Evolutionary conservation across 2,797 vertebrate species (phyloP), one percentile per base, ranked within the genome.

Genomic region (Saxicola maurus): DNA sequence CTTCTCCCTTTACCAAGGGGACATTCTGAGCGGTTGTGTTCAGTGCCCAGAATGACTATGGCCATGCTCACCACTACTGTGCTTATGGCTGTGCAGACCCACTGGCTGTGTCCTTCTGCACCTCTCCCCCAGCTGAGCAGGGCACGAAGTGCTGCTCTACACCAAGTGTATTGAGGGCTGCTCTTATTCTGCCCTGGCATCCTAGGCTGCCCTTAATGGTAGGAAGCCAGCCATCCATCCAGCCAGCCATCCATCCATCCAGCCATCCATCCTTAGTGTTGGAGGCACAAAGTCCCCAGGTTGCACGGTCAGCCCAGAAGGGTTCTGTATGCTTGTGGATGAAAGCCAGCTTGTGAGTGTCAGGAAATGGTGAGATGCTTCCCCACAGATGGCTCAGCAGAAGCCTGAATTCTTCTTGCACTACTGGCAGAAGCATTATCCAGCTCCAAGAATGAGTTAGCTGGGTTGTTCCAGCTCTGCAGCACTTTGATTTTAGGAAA

Each of bases 371-470:
- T 0, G 2, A 90, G 61, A 79, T 4, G 23, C 55, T 94, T 95
- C 72, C 61, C 53, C 1, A 3, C 90, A 91, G 86, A 91, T 95
- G 94, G 91, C 75, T 90, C 78, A 67, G 77, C 72, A 93, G 86
- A 69, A 93, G 67, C 20, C 53, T 90, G 72, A 73, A 67, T 86
- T 79, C 51, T 61, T 88, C 81, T 52, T 69, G 38, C 53, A n/a
- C 53, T 82, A 24, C 60, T 19, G 38, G 45, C 81, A 94, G 81
- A 65, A 79, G 43, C 13, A 30, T 42, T 68, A 72, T 24, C 13
- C 51, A 43, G 37, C 59, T 87, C 37, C 52, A 73, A 56, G 81
- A 53, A 79, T 67, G 51, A 79, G 30, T 28, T 42, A 60, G 33
- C 64, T 79, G 79, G 13, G 33, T 20, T 75, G 43, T 51, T 89